Base-by-base conservation (phyloP, 53 echinoderm and acorn worm species). In the Astropecten irregularis region DNA sequence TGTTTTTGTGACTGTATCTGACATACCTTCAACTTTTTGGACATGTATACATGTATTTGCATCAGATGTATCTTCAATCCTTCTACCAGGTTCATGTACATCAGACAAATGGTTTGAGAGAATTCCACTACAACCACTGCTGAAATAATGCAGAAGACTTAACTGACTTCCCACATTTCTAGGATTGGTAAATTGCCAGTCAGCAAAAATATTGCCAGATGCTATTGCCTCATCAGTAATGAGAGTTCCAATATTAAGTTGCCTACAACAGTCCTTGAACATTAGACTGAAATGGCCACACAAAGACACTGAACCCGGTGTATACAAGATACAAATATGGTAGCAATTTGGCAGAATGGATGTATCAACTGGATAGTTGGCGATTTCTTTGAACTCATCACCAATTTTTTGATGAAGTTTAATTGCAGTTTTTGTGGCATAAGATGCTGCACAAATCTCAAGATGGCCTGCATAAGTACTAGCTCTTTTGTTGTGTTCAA, bases 141-240 rank as follows among this genome's bases (percentile, higher is more conserved):
- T 49, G 31, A 69, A 69, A 49, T 47, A 69, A 49, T 69, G 26
- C 37, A 69, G 69, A 15, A 69, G 69, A 69, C 69, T 69, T 69
- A 69, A 69, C 26, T n/a, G n/a, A n/a, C 16, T 47, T 0, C 69
- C 69, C 27, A 15, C 29, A 20, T 67, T 44, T 67, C 40, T 67
- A 31, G 31, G 8, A 30, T 15, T 28, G 15, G 47, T 47, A 27
- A 69, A 69, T 13, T 48, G 58, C 58, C 58, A 58, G 58, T 58
- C 47, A 28, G 69, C 47, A 16, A 69, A 69, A 27, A 69, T 27
- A 69, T 46, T 69, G 25, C 69, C 49, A 69, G 47, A 29, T 69
- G 37, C 49, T 16, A 69, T 48, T 37, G 69, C 44, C 30, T 69
- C 69, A 3, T 69, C 69, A 47, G 28, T 49, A n/a, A 69, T 46